These are phyloP conservation scores for Aethes cnicana DNA, from an alignment of 2,888 invertebrate species.

Conservation along the genomic window DNA sequence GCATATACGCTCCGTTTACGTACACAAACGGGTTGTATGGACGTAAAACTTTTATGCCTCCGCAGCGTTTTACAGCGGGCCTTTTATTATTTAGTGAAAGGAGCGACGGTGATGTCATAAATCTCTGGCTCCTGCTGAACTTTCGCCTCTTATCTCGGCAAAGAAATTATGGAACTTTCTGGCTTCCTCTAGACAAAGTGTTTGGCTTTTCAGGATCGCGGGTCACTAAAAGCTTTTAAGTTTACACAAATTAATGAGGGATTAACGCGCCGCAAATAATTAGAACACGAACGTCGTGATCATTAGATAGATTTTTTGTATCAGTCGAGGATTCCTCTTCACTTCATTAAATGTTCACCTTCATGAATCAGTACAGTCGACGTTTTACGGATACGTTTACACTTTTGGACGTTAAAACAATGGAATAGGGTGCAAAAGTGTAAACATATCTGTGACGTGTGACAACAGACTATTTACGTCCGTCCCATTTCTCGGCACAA, in stretches of 20 bases:
- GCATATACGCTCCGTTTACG: constrained; percentile 64
- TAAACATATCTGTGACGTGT: too few species aligned
- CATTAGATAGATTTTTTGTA: constrained; percentile 19
- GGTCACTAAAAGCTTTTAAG: constrained; percentile 71
- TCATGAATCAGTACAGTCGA: too few species aligned
- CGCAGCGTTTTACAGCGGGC: constrained; percentile 79
- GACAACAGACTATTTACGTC: too few species aligned
- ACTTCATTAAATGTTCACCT: constrained; percentile 6
- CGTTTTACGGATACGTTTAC: too few species aligned
- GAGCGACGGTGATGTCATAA: constrained; percentile 81
- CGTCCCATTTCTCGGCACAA: too few species aligned
- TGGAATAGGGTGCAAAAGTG: too few species aligned
- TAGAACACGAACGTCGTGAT: constrained; percentile 35
- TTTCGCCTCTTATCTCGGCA: constrained; percentile 81
- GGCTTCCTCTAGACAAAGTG: constrained; percentile 80
- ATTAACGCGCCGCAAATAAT: constrained; percentile 47
- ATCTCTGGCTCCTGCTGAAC: constrained; percentile 82
- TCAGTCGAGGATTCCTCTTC: constrained; percentile 8
- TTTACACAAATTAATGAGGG: constrained; percentile 63
- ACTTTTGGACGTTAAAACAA: too few species aligned
- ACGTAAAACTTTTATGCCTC: constrained; percentile 80
- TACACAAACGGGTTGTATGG: constrained; percentile 77
- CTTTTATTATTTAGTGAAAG: constrained; percentile 83
- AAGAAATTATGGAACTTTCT: constrained; percentile 82
- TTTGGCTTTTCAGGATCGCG: constrained; percentile 74